A percentile compares a stretch with the other conserved stretches of the same genome.
These are phyloP conservation scores for Myxocyprinus asiaticus DNA, from an alignment of 2,113 vertebrate genomes.

Conservation along the genomic window DNA sequence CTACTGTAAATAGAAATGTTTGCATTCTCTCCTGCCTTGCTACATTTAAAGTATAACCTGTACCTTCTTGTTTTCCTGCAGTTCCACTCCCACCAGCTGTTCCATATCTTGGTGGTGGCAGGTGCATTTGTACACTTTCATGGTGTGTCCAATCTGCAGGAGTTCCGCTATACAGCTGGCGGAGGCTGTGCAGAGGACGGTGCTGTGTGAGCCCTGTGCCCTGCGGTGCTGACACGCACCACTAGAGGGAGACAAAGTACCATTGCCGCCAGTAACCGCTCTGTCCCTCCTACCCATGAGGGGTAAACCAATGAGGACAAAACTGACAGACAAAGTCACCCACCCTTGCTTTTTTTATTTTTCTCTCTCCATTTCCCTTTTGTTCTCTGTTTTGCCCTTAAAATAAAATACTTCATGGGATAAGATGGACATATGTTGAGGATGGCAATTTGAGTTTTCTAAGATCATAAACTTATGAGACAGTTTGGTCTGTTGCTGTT, in stretches of 20 bases:
- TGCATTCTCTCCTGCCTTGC: too few species aligned
- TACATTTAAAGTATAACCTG: too few species aligned
- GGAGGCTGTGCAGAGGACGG: constrained; percentile 87
- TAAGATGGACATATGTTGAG: constrained; percentile 22
- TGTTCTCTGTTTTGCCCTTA: constrained; percentile 32
- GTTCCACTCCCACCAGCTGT: constrained; percentile 99
- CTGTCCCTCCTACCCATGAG: constrained; percentile 32
- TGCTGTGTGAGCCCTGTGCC: constrained; percentile 72
- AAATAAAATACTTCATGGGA: constrained; percentile 36
- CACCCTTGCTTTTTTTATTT: constrained; percentile 19
- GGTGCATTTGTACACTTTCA: constrained; percentile 97
- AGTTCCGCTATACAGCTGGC: constrained; percentile 89
- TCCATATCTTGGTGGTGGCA: constrained; percentile 96
- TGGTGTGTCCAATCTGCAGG: constrained; percentile 96
- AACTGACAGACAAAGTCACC: constrained; percentile 46
- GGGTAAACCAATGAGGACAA: constrained; percentile 51
- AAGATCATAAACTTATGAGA: constrained; percentile 10
- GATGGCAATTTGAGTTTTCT: constrained; percentile 44
- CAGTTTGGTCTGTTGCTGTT: constrained; percentile 31
- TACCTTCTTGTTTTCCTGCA: constrained; percentile 48
- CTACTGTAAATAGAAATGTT: too few species aligned
- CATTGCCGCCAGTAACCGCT: constrained; percentile 42
- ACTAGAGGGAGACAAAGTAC: constrained; percentile 13
- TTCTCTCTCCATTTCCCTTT: constrained; percentile 4
- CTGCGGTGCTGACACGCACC: constrained; percentile 23